Evolutionary conservation across 2,113 vertebrate species (phyloP), one percentile per base, ranked within the genome.

Genomic region (Nannospalax galili): DNA sequence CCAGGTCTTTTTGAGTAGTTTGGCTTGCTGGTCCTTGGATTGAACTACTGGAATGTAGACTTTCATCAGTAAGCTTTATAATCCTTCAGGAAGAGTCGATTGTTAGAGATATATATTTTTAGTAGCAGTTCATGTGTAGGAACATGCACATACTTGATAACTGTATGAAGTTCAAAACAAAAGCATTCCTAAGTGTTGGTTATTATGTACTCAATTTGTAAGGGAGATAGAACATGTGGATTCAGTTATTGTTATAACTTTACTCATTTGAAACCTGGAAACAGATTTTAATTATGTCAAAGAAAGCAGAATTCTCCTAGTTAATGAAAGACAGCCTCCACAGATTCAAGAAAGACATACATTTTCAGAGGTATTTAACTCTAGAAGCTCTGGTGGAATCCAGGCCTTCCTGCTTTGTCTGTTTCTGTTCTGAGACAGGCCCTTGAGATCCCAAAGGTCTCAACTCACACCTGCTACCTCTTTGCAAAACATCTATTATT

Each of bases 391-490:
- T 35, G 15, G 42, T 6, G 28, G 4, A 35, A 30, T 48, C 11
- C 1, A 0, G n/a, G 42, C 52, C n/a, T 30, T 58, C 28, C 2
- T 2, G 2, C 6, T 37, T 9, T 3, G 1, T n/a, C 42, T 52
- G n/a, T 40, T 30, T 26, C 58, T 72, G 19, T 11, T 3, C 35
- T 5, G 0, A 7, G n/a, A 40, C 1, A 1, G 32, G 19, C 9
- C n/a, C 2, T 1, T 22, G 28, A 35, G 22, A 48, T 4, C 2
- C 35, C 28, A 0, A 0, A 32, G 40, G 15, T 42, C 4, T n/a
- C 56, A 62, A 11, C 3, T 4, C 16, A 12, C 26, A n/a, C 10
- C 0, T 45, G 15, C 26, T 3, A 62, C 16, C 30, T 24, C 0
- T 73, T 19, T 60, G 35, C 10, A 42, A 28, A 22, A 80, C 92